Percentiles rank a stretch among this genome's conserved stretches.
phyloP scores from a whole-genome alignment of 2,797 vertebrate genomes.

The Craterocephalus amniculus region DNA sequence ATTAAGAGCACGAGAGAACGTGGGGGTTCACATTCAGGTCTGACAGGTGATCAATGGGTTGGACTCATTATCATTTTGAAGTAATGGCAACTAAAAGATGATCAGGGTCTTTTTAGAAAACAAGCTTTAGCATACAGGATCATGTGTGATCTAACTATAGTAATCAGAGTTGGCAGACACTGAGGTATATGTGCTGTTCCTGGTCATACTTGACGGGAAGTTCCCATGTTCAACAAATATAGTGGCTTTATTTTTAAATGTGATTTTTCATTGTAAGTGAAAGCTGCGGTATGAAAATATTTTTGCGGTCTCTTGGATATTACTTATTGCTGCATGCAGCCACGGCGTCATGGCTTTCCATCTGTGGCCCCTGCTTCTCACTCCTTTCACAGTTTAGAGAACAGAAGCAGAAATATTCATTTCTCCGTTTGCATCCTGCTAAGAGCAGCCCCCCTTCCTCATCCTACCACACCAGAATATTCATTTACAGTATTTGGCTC shows the following conservation, averaged over 20 bases:
- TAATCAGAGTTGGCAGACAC: not conserved
- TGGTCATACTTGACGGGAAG: not conserved
- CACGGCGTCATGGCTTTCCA: not conserved
- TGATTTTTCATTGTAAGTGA: not conserved
- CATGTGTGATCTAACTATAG: not conserved
- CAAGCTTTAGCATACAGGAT: constrained; percentile 9
- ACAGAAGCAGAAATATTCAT: constrained; percentile 72
- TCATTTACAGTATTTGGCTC: constrained; percentile 92
- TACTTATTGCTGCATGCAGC: not conserved
- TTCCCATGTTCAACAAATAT: not conserved
- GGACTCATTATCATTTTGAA: constrained; percentile 14
- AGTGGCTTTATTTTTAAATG: not conserved
- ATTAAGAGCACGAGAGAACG: constrained; percentile 23
- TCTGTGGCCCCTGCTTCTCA: not conserved
- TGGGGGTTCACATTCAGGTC: constrained; percentile 8
- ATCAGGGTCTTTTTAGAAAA: constrained; percentile 19
- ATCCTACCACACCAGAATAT: constrained; percentile 92
- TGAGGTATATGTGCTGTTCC: not conserved
- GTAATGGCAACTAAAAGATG: constrained; percentile 6
- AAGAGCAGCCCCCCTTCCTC: constrained; percentile 55
- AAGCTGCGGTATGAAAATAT: not conserved
- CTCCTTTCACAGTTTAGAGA: constrained; percentile 23
- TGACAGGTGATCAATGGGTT: constrained; percentile 26
- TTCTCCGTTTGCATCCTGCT: constrained; percentile 43
- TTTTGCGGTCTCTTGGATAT: not conserved